Percentiles rank a stretch among this genome's conserved stretches.
Conservation (phyloP, 2,797 vertebrate species). For the Forpus xanthops region DNA sequence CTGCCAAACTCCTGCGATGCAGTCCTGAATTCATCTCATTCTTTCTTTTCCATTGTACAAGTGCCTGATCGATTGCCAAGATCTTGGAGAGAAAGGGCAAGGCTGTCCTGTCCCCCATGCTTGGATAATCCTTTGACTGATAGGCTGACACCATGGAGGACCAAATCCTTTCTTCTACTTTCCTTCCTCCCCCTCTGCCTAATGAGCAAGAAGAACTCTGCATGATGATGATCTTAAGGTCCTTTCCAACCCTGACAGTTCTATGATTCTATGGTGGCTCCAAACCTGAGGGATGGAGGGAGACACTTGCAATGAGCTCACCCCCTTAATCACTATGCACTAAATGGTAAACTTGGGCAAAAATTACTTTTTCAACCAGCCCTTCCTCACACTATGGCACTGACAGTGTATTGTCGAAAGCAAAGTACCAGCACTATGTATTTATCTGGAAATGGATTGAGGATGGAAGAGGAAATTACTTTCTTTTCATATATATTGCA, state of each 20-base stretch:
- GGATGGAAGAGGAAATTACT: background rate
- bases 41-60: background rate
- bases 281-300: background rate
- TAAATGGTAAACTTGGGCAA: background rate
- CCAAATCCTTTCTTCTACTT: background rate
- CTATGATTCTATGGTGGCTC: too few relatives aligned
- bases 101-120: background rate
- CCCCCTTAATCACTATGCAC: background rate
- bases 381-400: background rate
- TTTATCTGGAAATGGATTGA: background rate
- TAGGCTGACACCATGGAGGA: background rate
- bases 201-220: background rate
- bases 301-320: background rate
- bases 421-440: background rate
- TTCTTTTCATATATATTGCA: background rate
- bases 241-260: too few relatives aligned
- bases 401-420: background rate
- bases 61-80: background rate
- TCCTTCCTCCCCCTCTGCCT: background rate
- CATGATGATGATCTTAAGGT: too few relatives aligned
- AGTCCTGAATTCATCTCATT: background rate
- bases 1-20: slow-evolving; percentile 20
- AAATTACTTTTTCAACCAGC: background rate
- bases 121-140: background rate
- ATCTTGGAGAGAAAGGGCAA: background rate